phyloP scores from a whole-genome alignment of 2,888 invertebrate species.

The Sphaerophoria taeniata region DNA sequence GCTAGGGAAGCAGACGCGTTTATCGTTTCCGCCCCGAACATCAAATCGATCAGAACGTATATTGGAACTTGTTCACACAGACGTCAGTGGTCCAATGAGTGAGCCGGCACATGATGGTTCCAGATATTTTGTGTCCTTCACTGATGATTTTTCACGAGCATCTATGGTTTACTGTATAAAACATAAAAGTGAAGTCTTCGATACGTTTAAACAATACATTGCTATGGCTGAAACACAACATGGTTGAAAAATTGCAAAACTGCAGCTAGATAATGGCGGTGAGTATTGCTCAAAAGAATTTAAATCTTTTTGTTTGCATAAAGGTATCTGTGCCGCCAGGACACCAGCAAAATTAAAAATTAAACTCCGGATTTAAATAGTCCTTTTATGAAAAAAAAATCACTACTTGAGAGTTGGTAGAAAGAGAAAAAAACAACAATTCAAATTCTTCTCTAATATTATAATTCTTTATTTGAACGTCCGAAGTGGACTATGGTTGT shows the following conservation, averaged over 20 bases:
- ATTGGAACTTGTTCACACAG: no score
- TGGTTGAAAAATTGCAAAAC: not conserved
- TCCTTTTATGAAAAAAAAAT: no score
- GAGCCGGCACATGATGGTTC: no score
- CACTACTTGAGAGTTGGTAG: not conserved
- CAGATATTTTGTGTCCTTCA: not conserved
- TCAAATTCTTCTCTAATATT: no score
- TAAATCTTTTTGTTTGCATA: not conserved
- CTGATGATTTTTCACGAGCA: not conserved
- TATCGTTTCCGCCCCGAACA: not conserved
- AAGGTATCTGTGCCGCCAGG: not conserved
- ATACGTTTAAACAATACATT: not conserved
- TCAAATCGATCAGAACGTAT: not conserved
- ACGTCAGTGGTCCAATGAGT: no score
- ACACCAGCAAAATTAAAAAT: no score
- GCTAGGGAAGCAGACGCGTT: not conserved
- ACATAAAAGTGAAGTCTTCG: not conserved
- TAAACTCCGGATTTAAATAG: no score
- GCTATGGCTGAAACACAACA: slow-evolving; percentile 2
- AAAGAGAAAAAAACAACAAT: no score
- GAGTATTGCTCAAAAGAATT: not conserved
- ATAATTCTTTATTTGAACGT: no score
- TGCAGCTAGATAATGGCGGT: not conserved
- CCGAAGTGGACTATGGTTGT: no score
- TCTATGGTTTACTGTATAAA: not conserved